Conservation (phyloP, 2,113 vertebrate genomes). For the Porphyrio hochstetteri region DNA sequence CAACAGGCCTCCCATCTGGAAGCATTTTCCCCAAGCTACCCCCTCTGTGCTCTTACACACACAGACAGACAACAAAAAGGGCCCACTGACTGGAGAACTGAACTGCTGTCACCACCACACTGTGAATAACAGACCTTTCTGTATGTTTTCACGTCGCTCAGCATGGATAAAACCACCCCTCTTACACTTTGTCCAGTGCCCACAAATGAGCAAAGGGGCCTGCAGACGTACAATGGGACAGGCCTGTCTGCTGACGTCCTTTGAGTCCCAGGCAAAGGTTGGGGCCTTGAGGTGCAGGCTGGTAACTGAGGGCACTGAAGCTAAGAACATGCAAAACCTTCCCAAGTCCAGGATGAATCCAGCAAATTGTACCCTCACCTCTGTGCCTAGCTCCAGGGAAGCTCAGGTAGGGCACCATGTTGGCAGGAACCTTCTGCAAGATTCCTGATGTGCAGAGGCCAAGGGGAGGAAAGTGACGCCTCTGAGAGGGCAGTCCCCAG, state of each 20-base stretch:
- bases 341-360: not conserved
- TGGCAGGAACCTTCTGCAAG: rapidly evolving
- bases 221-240: not conserved
- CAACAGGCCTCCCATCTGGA: not conserved
- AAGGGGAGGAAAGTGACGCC: not conserved
- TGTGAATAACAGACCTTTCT: rapidly evolving
- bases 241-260: not conserved
- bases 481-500: not conserved
- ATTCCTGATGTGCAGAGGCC: not conserved
- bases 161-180: not conserved
- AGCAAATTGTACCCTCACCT: not conserved
- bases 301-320: not conserved
- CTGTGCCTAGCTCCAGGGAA: not conserved
- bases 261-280: not conserved
- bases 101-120: not conserved
- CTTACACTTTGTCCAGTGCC: not conserved
- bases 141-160: not conserved
- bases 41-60: not conserved
- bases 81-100: not conserved
- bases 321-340: not conserved
- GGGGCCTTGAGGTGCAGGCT: not conserved
- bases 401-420: not conserved
- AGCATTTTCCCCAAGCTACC: not conserved
- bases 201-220: not conserved
- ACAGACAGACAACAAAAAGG: not conserved